Base-by-base conservation (phyloP, 2,888 invertebrate species). In the Melieria picta region DNA sequence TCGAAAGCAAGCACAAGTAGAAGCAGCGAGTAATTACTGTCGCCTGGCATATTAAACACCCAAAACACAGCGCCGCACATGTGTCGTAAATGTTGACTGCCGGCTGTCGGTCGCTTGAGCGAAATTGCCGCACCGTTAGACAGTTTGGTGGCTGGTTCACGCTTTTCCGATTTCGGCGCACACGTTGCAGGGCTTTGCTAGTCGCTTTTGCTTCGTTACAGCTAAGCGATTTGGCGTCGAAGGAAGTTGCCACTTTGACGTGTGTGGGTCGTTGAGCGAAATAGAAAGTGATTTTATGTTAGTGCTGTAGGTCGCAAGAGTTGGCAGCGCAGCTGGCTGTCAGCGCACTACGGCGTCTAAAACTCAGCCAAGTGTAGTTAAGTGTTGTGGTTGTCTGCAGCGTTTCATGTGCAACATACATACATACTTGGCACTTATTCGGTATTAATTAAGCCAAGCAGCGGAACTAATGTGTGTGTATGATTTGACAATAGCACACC, bases 391-490 rank as follows among this genome's bases (percentile, higher is more conserved):
- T 46, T 16, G n/a, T 47, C 10, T 46, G 13, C 5, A 11, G 43
- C n/a, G 43, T 43, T 55, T 42, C 5, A 43, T 65, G 72, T 67
- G 11, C 50, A 50, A 50, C 50, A 50, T 50, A 50, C 50, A 50
- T 3, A 10, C 7, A 10, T 7, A 10, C 7, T 50, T 7, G 11
- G 9, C 6, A 52, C 74, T 73, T 72, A 75, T 55, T 16, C 75
- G 74, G 74, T 75, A 79, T 81, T 81, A 80, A 77, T 79, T 77
- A 77, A 75, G 79, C 76, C 82, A 81, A 79, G 77, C 77, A 74
- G 79, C 80, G 81, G 81, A 82, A 81, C 81, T 82, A 82, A 81
- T 81, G 79, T 74, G 77, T 72, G 72, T 75, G 65, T 76, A 30
- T 30, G 30, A 30, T 30, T 30, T 30, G 30, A 30, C 30, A 30